phyloP scores from a whole-genome alignment of 2,888 invertebrate genomes.

The Stenolophus ochropezus region DNA sequence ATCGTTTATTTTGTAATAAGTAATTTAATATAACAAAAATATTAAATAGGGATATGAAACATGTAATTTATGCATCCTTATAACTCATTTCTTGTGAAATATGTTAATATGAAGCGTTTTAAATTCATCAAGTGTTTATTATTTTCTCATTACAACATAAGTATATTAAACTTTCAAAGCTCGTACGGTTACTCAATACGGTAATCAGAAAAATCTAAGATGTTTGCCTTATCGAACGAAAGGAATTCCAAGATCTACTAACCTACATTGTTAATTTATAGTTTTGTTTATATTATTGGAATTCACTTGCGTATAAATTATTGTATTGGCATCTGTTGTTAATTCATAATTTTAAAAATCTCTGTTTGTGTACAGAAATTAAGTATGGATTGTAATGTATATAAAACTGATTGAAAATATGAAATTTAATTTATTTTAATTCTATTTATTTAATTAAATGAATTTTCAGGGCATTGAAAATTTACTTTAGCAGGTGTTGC shows the following conservation, averaged over 20 bases:
- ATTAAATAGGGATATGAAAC: neutral
- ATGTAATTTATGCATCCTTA: neutral
- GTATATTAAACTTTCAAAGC: neutral
- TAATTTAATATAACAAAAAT: neutral
- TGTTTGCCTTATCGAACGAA: constrained; percentile 5
- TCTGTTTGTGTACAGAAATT: neutral
- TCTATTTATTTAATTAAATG: neutral
- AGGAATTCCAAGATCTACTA: neutral
- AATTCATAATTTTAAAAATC: neutral
- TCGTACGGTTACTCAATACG: constrained; percentile 9
- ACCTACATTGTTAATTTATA: constrained; percentile 9
- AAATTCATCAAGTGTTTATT: constrained; percentile 2
- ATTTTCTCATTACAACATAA: constrained; percentile 16
- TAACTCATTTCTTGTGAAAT: neutral
- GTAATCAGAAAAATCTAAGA: constrained; percentile 24
- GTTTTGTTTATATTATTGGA: constrained; percentile 2
- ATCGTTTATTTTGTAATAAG: neutral
- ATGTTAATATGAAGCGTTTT: constrained; percentile 3
- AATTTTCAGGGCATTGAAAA: neutral
- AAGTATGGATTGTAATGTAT: no score
- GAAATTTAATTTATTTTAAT: neutral
- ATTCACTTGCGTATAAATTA: neutral
- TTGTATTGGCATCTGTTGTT: neutral
- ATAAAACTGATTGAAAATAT: neutral
- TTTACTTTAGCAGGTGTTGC: neutral